Percentiles rank a stretch among this genome's conserved stretches.
Evolutionary conservation across 2,888 invertebrate genomes (phyloP).

Genomic region (Drosophila neotestacea): DNA sequence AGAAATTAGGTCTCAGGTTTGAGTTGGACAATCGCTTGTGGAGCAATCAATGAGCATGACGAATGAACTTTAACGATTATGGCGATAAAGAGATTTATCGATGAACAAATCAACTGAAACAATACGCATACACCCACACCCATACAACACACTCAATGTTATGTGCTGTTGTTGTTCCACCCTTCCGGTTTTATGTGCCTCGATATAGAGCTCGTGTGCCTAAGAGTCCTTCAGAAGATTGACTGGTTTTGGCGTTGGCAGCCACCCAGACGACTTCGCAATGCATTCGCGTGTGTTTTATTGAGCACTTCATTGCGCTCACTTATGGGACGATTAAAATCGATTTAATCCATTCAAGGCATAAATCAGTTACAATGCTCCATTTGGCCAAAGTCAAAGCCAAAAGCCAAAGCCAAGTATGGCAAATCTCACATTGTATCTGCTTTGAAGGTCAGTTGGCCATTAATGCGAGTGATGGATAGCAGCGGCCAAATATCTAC

Average conservation of each 20-base stretch:
- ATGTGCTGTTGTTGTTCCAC: slow-evolving; percentile 24
- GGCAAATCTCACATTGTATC: slow-evolving; percentile 43
- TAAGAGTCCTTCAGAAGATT: slow-evolving; percentile 51
- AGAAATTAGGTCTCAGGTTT: slow-evolving; percentile 30
- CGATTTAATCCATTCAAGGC: slow-evolving; percentile 70
- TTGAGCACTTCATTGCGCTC: slow-evolving; percentile 73
- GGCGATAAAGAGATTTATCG: slow-evolving; percentile 79
- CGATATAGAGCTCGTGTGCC: slow-evolving; percentile 29
- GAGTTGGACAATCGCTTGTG: slow-evolving; percentile 37
- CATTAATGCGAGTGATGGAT: slow-evolving; percentile 48
- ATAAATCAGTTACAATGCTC: slow-evolving; percentile 64
- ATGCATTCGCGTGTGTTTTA: slow-evolving; percentile 70
- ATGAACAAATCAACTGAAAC: slow-evolving; percentile 69
- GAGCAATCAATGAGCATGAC: slow-evolving; percentile 71
- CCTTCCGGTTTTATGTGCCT: slow-evolving; percentile 48
- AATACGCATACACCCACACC: slow-evolving; percentile 43
- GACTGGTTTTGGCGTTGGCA: slow-evolving; percentile 25
- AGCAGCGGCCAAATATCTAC: slow-evolving; percentile 22
- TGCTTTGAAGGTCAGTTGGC: slow-evolving; percentile 60
- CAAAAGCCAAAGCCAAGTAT: slow-evolving; percentile 18
- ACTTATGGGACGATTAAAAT: slow-evolving; percentile 77
- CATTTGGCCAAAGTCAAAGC: slow-evolving; percentile 21
- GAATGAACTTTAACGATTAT: slow-evolving; percentile 79
- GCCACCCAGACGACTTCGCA: slow-evolving; percentile 7
- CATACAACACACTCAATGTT: slow-evolving; percentile 13